Evolutionary conservation across 2,797 vertebrate genomes (phyloP).

Genomic region (Chromobotia macracanthus): DNA sequence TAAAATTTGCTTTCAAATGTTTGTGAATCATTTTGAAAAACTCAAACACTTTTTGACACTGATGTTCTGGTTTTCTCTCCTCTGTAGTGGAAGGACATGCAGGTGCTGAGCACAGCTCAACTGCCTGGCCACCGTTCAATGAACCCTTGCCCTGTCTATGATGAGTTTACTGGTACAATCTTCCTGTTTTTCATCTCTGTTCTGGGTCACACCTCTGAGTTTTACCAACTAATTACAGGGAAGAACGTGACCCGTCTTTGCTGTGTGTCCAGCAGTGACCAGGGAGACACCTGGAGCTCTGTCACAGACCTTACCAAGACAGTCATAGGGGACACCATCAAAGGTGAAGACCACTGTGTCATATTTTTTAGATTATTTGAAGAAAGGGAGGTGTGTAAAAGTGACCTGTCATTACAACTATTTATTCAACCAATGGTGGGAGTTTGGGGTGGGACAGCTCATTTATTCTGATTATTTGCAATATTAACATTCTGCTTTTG

Average conservation of each 20-base stretch:
- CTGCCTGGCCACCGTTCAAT: slow-evolving; percentile 89
- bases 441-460: too few species aligned
- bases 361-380: neutral
- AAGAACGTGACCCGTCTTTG: slow-evolving; percentile 90
- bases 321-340: slow-evolving; percentile 84
- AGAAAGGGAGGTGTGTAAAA: too few species aligned
- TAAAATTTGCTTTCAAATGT: neutral
- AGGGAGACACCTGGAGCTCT: slow-evolving; percentile 85
- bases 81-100: slow-evolving; percentile 87
- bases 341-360: slow-evolving; percentile 74
- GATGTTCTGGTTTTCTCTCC: neutral
- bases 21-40: too few species aligned
- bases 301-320: slow-evolving; percentile 84
- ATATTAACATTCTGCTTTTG: neutral
- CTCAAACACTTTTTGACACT: neutral
- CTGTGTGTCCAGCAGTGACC: slow-evolving; percentile 83
- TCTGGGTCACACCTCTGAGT: slow-evolving; percentile 85
- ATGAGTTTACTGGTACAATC: slow-evolving; percentile 85
- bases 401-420: too few species aligned
- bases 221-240: slow-evolving; percentile 88
- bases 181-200: slow-evolving; percentile 97
- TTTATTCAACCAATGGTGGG: too few species aligned
- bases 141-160: slow-evolving; percentile 94
- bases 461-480: too few species aligned
- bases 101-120: slow-evolving; percentile 79